phyloP scores from a whole-genome alignment of 2,797 vertebrate species.

The Anguilla marmorata region DNA sequence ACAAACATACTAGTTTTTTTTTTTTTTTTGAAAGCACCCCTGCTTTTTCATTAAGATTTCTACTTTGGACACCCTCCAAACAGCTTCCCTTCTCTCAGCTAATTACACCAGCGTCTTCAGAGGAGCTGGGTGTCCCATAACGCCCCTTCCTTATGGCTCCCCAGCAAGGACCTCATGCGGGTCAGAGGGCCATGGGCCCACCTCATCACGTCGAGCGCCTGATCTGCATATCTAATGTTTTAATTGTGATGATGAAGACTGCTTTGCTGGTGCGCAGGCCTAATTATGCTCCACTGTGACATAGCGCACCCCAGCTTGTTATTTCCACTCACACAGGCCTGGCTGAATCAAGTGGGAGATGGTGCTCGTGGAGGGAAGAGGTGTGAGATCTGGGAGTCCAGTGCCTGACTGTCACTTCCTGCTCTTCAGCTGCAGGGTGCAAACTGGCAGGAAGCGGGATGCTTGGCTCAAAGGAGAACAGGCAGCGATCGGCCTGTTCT shows the following conservation, averaged over 20 bases:
- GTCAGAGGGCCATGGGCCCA: constrained; percentile 46
- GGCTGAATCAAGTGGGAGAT: not conserved
- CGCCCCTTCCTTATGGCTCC: constrained; percentile 67
- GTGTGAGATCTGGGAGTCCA: not conserved
- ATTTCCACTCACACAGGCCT: not conserved
- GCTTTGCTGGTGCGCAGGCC: constrained; percentile 44
- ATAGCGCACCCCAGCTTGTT: not conserved
- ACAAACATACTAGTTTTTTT: constrained; percentile 68
- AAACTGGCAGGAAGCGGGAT: too few species aligned
- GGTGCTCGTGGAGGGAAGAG: not conserved
- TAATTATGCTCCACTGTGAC: constrained; percentile 52
- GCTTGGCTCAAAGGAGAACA: too few species aligned
- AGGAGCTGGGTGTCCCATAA: constrained; percentile 71
- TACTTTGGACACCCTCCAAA: constrained; percentile 81
- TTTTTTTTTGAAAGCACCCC: constrained; percentile 68
- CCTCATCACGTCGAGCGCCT: constrained; percentile 47
- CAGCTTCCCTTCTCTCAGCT: constrained; percentile 56
- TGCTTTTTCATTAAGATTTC: constrained; percentile 72
- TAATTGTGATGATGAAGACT: constrained; percentile 58
- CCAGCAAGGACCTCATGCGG: constrained; percentile 43
- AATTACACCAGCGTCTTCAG: constrained; percentile 74
- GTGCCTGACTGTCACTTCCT: not conserved
- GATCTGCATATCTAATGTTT: constrained; percentile 56
- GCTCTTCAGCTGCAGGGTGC: not conserved
- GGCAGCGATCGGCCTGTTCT: not conserved